Evolutionary conservation across 2,113 vertebrate species (phyloP).

Genomic region (Plotosus lineatus): DNA sequence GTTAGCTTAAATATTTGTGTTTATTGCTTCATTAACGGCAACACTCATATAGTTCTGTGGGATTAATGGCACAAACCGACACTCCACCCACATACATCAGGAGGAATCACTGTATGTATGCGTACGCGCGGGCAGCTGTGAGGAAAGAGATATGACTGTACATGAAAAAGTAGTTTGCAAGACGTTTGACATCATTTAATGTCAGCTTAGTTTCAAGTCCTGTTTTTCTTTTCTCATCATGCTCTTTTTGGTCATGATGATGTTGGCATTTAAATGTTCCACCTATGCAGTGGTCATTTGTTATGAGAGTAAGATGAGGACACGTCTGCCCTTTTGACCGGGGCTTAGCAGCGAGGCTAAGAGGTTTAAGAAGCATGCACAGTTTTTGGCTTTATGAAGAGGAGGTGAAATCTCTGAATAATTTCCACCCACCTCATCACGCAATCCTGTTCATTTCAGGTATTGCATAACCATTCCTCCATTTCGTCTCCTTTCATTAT

Average conservation of each 20-base stretch:
- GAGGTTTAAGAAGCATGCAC: not conserved
- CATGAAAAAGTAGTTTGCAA: not conserved
- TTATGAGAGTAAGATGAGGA: not conserved
- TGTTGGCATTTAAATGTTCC: not conserved
- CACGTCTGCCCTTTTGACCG: not conserved
- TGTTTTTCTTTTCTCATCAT: not conserved
- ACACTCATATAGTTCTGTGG: not conserved
- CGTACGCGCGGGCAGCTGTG: not conserved
- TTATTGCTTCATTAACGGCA: slow-evolving; percentile 35
- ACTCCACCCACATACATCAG: slow-evolving; percentile 35
- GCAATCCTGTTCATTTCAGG: slow-evolving; percentile 52
- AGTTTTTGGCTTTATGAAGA: not conserved
- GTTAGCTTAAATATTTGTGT: slow-evolving; percentile 10
- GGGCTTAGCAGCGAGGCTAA: not conserved
- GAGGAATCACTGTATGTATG: not conserved
- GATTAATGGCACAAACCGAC: slow-evolving; percentile 35
- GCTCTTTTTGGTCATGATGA: not conserved
- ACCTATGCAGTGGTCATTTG: not conserved
- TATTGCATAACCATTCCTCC: slow-evolving; percentile 19
- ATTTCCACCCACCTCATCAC: slow-evolving; percentile 57
- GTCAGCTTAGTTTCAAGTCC: slow-evolving; percentile 33
- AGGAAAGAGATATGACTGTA: not conserved
- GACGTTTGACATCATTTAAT: slow-evolving; percentile 13
- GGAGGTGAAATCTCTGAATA: slow-evolving; percentile 55
- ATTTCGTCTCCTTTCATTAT: not conserved